Base-by-base conservation (phyloP, 2,888 invertebrate species). In the Drosophila barbarae region DNA sequence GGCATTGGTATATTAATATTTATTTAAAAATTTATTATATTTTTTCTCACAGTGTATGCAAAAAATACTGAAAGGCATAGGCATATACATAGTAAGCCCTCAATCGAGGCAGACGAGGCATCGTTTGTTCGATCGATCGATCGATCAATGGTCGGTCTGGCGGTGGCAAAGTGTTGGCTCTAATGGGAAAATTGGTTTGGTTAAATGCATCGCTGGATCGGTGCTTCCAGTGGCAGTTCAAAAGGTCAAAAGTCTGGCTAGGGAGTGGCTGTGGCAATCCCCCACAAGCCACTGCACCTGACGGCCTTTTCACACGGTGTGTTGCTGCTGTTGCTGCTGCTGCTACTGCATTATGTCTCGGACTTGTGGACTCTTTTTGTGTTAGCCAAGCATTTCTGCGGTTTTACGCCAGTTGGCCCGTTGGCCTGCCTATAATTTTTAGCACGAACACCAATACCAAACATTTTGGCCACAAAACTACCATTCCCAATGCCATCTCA, bases 121-220 rank as follows among this genome's bases (percentile, higher is more conserved):
- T n/a, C 64, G 63, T 9, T 30, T 66, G 67, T 64, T 49, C 50
- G 47, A 28, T 41, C 59, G 44, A 42, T 32, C 65, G 78, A 65
- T 61, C 63, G 70, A 52, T 65, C 66, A 36, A 42, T 59, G 26
- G 26, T 26, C 26, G 26, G 69, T 57, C 60, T 70, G 36, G 5
- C 30, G 47, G 54, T 47, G 58, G 58, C 74, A 71, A 81, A 85
- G 81, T 81, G 81, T 85, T 77, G 72, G 50, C 51, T 60, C 68
- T 85, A 81, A 81, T 81, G 81, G 81, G 77, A 80, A 81, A 83
- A 81, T 77, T 83, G 69, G 70, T 83, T 66, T 75, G 81, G 80
- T 77, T 77, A 77, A 77, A 76, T 71, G 83, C 84, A 74, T 71
- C 70, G 72, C 54, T 81, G 75, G 38, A 49, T 67, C 35, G 32